Base-by-base conservation (phyloP, 2,797 vertebrate genomes). In the Chaunax sp. region DNA sequence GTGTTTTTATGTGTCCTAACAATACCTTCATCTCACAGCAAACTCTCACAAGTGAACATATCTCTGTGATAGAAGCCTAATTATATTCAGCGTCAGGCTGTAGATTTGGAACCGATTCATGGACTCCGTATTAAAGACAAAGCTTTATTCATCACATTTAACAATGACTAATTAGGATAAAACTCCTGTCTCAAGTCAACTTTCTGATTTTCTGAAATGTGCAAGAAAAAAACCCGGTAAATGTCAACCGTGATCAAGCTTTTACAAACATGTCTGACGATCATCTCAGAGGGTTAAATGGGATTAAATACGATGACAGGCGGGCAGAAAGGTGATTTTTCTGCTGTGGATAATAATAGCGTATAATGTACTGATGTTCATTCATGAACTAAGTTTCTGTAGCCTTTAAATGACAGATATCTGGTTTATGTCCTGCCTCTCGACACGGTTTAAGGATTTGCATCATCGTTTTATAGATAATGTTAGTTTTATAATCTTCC, bases 41-140 rank as follows among this genome's bases (percentile, higher is more conserved):
- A 40, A 40, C 35, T 30, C 28, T 30, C 43, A 7, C 62, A 4
- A 19, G 45, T 33, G 40, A 5, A 71, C 20, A 12, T 11, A 45
- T 56, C 37, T 58, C 20, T 25, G 25, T 1, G 19, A 38, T 2
- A 40, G 44, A 50, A 56, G 38, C 33, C 63, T 46, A 61, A 50
- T 64, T 56, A 61, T 56, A 61, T 69, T 50, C 23, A 28, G 57
- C 26, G 44, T 30, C 54, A 52, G 51, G 43, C 15, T 61, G 38
- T 11, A 16, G 60, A 57, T 56, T 30, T 72, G 26, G 22, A 64
- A 57, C 49, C 50, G 33, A 18, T 47, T 58, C 46, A 38, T 35
- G 16, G 51, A 49, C 23, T 35, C 26, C 37, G 60, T 19, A 50
- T 49, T 16, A 54, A 14, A 60, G 44, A 26, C 13, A 46, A 7